Conservation (phyloP, 2,888 invertebrate species). For the Criorhina ranunculi region DNA sequence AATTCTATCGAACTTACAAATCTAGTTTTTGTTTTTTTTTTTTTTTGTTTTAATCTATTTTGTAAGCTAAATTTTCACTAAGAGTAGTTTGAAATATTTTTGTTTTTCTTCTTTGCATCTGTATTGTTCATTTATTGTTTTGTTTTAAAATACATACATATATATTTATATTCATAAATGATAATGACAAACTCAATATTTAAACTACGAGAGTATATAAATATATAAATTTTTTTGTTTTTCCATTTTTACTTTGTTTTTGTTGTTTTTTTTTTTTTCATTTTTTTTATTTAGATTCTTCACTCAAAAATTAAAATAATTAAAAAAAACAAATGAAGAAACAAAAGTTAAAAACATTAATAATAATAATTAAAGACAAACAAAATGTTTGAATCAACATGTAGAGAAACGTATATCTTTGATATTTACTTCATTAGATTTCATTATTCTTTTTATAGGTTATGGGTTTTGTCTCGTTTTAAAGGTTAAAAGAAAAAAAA, state of each 20-base stretch:
- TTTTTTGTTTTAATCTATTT: slow-evolving; percentile 15
- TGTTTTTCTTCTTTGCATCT: slow-evolving; percentile 9
- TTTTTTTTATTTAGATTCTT: slow-evolving; percentile 26
- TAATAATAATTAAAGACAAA: slow-evolving; percentile 51
- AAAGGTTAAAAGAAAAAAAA: slow-evolving; percentile 26
- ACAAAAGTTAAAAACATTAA: slow-evolving; percentile 37
- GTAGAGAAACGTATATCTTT: slow-evolving; percentile 58
- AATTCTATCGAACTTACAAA: slow-evolving; percentile 60
- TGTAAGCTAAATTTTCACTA: slow-evolving; percentile 59
- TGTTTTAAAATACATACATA: slow-evolving; percentile 50
- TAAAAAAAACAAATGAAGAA: slow-evolving; percentile 39
- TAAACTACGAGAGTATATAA: slow-evolving; percentile 63
- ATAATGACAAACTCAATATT: slow-evolving; percentile 44
- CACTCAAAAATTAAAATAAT: slow-evolving; percentile 49
- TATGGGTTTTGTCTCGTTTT: slow-evolving; percentile 24
- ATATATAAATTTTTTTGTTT: slow-evolving; percentile 53
- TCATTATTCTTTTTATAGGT: slow-evolving; percentile 18
- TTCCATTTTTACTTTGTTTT: slow-evolving; percentile 11
- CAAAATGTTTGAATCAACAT: slow-evolving; percentile 37
- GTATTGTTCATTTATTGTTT: slow-evolving; percentile 34
- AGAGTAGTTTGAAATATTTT: slow-evolving; percentile 54
- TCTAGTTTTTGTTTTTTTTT: slow-evolving; percentile 54
- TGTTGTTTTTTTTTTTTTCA: neutral
- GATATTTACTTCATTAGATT: slow-evolving; percentile 62
- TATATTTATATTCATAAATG: slow-evolving; percentile 46